Conservation (phyloP, 1,140 invertebrate genomes). For the Drosophila albomicans region DNA sequence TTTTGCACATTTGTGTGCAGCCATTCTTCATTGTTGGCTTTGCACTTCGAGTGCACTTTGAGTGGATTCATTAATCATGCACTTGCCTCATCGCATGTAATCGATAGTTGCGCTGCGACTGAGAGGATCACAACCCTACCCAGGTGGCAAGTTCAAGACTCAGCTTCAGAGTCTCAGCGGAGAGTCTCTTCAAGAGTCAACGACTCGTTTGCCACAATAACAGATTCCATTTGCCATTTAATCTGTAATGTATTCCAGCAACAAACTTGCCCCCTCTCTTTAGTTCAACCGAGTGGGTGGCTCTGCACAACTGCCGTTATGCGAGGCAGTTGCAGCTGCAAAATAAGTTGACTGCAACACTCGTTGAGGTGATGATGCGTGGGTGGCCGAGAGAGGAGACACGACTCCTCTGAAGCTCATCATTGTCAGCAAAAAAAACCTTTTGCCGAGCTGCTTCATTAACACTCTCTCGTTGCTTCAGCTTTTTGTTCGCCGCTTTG, state of each 20-base stretch:
- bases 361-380: conserved; percentile 26
- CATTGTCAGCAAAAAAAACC: conserved; percentile 20
- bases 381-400: conserved; percentile 33
- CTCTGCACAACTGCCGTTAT: conserved; percentile 43
- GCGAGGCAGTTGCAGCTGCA: conserved; percentile 35
- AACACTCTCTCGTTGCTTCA: conserved; percentile 46
- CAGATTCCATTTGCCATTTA: conserved; percentile 15
- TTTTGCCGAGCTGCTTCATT: conserved; percentile 58
- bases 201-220: background rate
- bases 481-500: conserved; percentile 61
- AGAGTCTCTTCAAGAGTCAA: background rate
- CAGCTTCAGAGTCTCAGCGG: background rate
- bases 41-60: conserved; percentile 16
- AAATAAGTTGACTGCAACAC: conserved; percentile 29
- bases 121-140: conserved; percentile 21
- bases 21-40: conserved; percentile 10
- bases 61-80: conserved; percentile 48
- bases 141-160: conserved; percentile 40
- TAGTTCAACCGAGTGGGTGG: conserved; percentile 27
- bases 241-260: conserved; percentile 18
- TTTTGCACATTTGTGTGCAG: background rate
- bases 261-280: background rate
- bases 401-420: conserved; percentile 14
- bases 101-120: conserved; percentile 14
- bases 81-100: conserved; percentile 27